phyloP scores from a whole-genome alignment of 2,888 invertebrate species.

The Polia nebulosa region DNA sequence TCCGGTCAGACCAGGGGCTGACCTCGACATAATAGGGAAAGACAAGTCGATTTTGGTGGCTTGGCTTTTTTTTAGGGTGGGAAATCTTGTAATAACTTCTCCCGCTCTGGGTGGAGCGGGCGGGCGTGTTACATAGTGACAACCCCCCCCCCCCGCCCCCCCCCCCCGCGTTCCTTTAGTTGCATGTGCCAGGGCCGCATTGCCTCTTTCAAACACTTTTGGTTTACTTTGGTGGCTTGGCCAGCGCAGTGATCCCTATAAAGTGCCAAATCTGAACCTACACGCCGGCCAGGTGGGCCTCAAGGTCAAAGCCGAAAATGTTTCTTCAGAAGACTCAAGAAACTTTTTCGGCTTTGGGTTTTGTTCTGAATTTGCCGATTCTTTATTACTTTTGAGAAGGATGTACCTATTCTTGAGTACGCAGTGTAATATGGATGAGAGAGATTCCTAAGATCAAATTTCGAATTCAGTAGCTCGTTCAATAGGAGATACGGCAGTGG shows the following conservation, averaged over 20 bases:
- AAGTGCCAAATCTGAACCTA: neutral
- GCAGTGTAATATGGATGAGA: neutral
- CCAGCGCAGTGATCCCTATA: too few species aligned
- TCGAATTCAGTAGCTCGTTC: neutral
- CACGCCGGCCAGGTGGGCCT: too few species aligned
- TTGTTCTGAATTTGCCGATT: too few species aligned
- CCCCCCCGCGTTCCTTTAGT: neutral
- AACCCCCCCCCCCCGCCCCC: too few species aligned
- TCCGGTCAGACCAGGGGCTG: too few species aligned
- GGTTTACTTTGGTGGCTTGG: too few species aligned
- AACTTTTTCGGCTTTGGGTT: too few species aligned
- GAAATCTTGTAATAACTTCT: neutral
- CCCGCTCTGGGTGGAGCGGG: neutral
- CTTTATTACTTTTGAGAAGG: too few species aligned
- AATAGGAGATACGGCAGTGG: neutral
- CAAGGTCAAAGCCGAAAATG: neutral
- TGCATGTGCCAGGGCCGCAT: neutral
- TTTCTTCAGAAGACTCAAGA: too few species aligned
- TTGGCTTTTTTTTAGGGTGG: neutral
- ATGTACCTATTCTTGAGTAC: neutral
- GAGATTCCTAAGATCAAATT: neutral
- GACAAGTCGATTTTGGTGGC: too few species aligned
- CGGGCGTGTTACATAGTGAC: neutral
- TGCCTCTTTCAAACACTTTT: neutral
- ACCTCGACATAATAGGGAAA: too few species aligned